Base-by-base conservation (phyloP, 2,888 invertebrate species). In the Dioctria linearis region DNA sequence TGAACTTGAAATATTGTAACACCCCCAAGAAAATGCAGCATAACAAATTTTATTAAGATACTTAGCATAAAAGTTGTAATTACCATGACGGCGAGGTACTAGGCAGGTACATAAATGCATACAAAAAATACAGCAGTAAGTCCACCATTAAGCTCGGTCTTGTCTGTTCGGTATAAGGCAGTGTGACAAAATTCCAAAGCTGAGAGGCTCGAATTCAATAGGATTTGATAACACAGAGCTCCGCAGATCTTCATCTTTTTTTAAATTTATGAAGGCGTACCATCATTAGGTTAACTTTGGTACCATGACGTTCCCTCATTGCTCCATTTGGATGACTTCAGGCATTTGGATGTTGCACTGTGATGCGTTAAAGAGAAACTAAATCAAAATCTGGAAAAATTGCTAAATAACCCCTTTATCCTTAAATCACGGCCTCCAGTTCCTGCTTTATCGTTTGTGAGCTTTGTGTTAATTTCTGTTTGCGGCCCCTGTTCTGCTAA, bases 391-490 rank as follows among this genome's bases (percentile, higher is more conserved):
- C 5, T 5, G 65, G 13, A 65, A 8, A 65, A 65, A 65, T 39
- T 39, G 5, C 37, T 37, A 65, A 65, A 40, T 40, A 37, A 37
- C 65, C 5, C 8, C n/a, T 65, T 65, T 40, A 4, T 65, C 40
- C 65, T 40, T 37, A 65, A 39, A 40, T 37, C 65, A 5, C 39
- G 65, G 39, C 65, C 65, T 65, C 65, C 65, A 65, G 65, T 8
- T 40, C 40, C n/a, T 5, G 65, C 39, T 40, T 65, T 40, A 65
- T 65, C 65, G 65, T 40, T 65, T 65, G 65, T 65, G 65, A 39
- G 65, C 65, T 65, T 25, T 25, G 65, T 65, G 65, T 65, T 65
- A 65, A 65, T 65, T 65, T 65, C 40, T 65, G 65, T 40, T 65
- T 65, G 40, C 65, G 37, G 65, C 65, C 65, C 65, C 40, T 65